Base-by-base conservation (phyloP, 2,113 vertebrate species). In the Notarius lentiginosus region DNA sequence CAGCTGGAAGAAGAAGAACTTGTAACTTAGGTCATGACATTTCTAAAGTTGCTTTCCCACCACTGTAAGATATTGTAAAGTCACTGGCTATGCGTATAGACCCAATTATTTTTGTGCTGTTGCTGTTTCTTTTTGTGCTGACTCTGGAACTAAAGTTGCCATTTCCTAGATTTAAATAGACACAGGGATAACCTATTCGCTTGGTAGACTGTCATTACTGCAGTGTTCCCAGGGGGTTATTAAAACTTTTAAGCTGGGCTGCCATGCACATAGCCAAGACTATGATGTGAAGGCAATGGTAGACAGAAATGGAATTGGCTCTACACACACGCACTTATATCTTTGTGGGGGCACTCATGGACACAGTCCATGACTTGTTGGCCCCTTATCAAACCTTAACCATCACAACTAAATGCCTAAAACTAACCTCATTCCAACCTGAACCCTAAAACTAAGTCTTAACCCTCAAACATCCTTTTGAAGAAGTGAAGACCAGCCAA, bases 181-280 rank as follows among this genome's bases (percentile, higher is more conserved):
- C 63, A 63, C 58, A 55, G 70, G 63, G 27, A 72, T 41, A 60
- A 18, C 61, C 55, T 84, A 79, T 63, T 77, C 83, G 79, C 30
- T 24, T 61, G 70, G 51, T 73, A 79, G 41, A 65, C 55, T 18
- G 14, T 82, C 60, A 68, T 41, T 77, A 79, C 83, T 82, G 53
- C 9, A 22, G 30, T 70, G 24, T 49, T 73, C 22, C 14, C 51
- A 70, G 79, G 4, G 18, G 76, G 27, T 68, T 22, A 49, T 53
- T 79, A 51, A 27, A 63, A 70, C 27, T n/a, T n/a, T 60, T 56
- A 58, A 10, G 9, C 30, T 41, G 11, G 53, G 17, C 30, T 75
- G 30, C 22, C 20, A 30, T 12, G 5, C 82, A 24, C 17, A 7
- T 47, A 47, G 55, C 34, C 15, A 76, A 9, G 18, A 76, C 20